phyloP scores from a whole-genome alignment of 1,140 invertebrate species.

The Pemphigus obesinymphae region DNA sequence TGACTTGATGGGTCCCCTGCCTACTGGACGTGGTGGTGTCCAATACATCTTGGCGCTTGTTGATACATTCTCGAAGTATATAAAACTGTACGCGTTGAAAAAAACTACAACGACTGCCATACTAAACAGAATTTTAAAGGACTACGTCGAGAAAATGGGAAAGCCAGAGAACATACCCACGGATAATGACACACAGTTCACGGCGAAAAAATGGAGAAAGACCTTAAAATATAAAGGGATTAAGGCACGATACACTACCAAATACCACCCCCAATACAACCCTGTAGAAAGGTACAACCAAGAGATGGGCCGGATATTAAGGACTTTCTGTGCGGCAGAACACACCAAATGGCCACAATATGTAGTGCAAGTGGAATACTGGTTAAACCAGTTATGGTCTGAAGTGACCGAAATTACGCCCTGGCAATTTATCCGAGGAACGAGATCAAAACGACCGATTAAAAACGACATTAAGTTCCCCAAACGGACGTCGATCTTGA shows the following conservation, averaged over 20 bases:
- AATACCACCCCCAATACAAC: not conserved
- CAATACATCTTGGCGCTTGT: not conserved
- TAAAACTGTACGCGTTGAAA: not conserved
- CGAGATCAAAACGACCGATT: not conserved
- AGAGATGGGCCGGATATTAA: not conserved
- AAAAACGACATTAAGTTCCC: not conserved
- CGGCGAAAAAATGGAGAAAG: not conserved
- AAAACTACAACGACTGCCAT: not conserved
- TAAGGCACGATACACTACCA: not conserved
- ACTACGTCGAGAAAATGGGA: not conserved
- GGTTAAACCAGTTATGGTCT: not conserved
- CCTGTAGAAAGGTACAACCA: not conserved
- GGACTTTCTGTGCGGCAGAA: not conserved
- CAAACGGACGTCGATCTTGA: not conserved
- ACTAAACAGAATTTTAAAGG: not conserved
- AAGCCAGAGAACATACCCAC: not conserved
- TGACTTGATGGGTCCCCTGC: conserved; percentile 3
- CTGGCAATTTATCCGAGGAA: not conserved
- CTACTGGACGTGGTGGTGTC: not conserved
- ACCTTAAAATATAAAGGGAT: not conserved
- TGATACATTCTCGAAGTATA: not conserved
- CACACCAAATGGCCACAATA: not conserved
- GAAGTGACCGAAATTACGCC: not conserved
- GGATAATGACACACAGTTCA: not conserved
- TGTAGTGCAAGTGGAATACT: not conserved